Conservation (phyloP, 2,888 invertebrate species). For the Papilio gigon region DNA sequence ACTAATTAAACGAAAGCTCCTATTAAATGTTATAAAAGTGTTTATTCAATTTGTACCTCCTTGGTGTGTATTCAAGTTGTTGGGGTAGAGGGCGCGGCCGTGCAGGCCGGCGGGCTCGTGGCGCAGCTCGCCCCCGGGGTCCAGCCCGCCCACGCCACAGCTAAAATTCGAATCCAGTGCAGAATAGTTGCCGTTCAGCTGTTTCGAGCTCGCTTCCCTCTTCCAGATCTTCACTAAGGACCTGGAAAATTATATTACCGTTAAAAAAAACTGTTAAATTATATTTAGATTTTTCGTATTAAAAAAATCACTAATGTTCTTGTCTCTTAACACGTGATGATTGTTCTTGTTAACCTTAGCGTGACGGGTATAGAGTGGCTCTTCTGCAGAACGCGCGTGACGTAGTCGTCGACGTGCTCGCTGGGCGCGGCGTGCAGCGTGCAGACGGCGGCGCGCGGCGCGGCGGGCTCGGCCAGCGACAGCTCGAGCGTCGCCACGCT, state of each 20-base stretch:
- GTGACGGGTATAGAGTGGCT: constrained; percentile 97
- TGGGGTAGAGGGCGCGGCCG: constrained; percentile 66
- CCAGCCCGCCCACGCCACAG: constrained; percentile 86
- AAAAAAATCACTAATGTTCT: too few relatives aligned
- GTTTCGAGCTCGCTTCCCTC: constrained; percentile 84
- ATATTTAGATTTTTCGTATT: too few relatives aligned
- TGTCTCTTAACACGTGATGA: too few relatives aligned
- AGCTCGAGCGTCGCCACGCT: constrained; percentile 96
- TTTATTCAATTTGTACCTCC: constrained; percentile 56
- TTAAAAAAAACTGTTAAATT: too few relatives aligned
- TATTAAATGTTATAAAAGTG: not conserved
- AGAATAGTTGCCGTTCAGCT: constrained; percentile 80
- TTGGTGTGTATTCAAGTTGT: constrained; percentile 68
- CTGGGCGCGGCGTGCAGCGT: constrained; percentile 79
- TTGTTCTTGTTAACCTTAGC: constrained; percentile 85
- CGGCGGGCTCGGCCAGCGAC: constrained; percentile 90
- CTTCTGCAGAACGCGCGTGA: constrained; percentile 87
- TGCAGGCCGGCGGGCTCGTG: constrained; percentile 73
- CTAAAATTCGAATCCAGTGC: constrained; percentile 83
- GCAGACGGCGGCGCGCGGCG: constrained; percentile 89
- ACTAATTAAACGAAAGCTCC: too few relatives aligned
- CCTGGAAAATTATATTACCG: constrained; percentile 53
- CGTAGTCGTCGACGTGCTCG: constrained; percentile 73
- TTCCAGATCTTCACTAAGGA: constrained; percentile 94
- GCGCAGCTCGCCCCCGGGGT: constrained; percentile 83